Evolutionary conservation across 2,888 invertebrate species (phyloP), one percentile per base, ranked within the genome.

Genomic region (Onthophagus sagittarius): DNA sequence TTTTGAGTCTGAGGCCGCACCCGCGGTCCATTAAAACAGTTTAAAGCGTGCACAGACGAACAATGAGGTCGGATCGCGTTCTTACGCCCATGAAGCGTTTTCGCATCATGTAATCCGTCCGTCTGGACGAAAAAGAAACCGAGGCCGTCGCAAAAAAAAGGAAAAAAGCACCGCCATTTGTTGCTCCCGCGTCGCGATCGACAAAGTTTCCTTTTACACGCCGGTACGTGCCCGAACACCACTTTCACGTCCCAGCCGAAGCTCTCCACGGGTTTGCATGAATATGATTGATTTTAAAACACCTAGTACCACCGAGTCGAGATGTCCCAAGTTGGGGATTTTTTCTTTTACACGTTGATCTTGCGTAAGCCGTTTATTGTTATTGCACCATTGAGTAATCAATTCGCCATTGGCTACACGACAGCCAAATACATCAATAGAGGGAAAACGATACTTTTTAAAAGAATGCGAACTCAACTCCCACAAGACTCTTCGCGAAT

Each of bases 241-340:
- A 67, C 67, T 67, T 67, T 67, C 67, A 15, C 67, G 67, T 23
- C 6, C n/a, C 7, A 15, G 67, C 23, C n/a, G 11, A 23, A 4
- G 67, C 23, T 11, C 9, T 9, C 23, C n/a, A 31, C 31, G 13
- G 15, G 32, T 67, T 67, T 67, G 67, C 67, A 67, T 67, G 23
- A 67, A 67, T 67, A 67, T 67, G 67, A 67, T 67, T 23, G 67
- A 67, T 67, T 67, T 65, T 15, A n/a, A 65, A 67, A 67, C 5
- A 15, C 9, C 23, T 1, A 63, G 15, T 15, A 63, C 63, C n/a
- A 1, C 63, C 14, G 14, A 15, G 63, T 7, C 7, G 63, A 63
- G 63, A 15, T 63, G 63, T 63, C 14, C 14, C 63, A 7, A 7
- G 11, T 6, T 11, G 14, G 63, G 62, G 62, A 62, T 62, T n/a